These are phyloP conservation scores for Drosophila kohkoa DNA, from an alignment of 1,140 invertebrate species.

Conservation along the genomic window DNA sequence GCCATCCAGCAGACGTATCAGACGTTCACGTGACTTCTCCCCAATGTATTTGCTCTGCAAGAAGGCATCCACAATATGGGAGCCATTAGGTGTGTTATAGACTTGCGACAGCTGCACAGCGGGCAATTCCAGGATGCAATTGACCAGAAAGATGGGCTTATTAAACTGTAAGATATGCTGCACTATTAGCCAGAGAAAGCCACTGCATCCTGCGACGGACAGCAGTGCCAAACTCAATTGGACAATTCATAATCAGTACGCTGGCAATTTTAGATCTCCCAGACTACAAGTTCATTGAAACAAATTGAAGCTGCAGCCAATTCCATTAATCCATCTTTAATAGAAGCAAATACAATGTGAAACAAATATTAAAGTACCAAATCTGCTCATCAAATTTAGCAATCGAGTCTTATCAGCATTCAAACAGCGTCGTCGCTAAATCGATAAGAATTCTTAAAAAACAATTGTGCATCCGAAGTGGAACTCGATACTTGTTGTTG, in stretches of 20 bases:
- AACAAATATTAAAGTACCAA: no score
- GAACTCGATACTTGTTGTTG: slow-evolving; percentile 92
- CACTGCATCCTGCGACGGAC: no score
- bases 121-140: slow-evolving; percentile 88
- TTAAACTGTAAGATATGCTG: slow-evolving; percentile 92
- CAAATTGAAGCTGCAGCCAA: no score
- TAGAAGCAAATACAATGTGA: no score
- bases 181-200: slow-evolving; percentile 89
- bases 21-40: slow-evolving; percentile 91
- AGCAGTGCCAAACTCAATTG: no score
- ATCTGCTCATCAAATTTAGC: no score
- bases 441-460: slow-evolving; percentile 5
- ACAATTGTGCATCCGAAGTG: slow-evolving; percentile 23
- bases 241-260: no score
- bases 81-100: slow-evolving; percentile 91
- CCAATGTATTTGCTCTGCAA: slow-evolving; percentile 90
- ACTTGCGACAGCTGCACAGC: slow-evolving; percentile 87
- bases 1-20: slow-evolving; percentile 88
- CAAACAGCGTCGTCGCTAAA: no score
- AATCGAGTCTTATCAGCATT: no score
- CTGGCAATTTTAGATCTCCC: no score
- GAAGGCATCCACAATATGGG: slow-evolving; percentile 92
- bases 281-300: no score
- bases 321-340: no score
- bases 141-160: slow-evolving; percentile 90